phyloP scores from a whole-genome alignment of 2,113 vertebrate genomes.

The Onychostruthus taczanowskii region DNA sequence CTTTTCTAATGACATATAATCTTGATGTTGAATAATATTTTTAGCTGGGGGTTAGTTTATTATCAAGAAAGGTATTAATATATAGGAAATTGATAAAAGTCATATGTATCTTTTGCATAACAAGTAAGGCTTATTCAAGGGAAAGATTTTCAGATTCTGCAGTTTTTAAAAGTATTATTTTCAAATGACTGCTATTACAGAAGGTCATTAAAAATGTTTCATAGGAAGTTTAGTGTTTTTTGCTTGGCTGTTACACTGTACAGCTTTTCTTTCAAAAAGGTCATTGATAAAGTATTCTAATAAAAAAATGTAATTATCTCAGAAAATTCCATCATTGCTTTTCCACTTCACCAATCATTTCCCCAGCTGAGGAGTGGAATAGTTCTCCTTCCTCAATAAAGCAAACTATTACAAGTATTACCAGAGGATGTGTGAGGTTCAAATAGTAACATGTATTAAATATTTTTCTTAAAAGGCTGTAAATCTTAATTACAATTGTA shows the following conservation, averaged over 20 bases:
- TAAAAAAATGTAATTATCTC: constrained; percentile 29
- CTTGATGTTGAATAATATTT: background rate
- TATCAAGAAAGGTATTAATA: background rate
- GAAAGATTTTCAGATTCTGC: background rate
- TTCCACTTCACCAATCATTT: constrained; percentile 22
- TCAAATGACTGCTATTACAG: background rate
- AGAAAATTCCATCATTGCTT: constrained; percentile 37
- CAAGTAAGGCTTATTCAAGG: background rate
- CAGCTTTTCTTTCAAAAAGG: constrained; percentile 18
- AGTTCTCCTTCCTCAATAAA: constrained; percentile 23
- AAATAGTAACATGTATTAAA: background rate
- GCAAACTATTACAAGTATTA: background rate
- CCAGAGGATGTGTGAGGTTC: background rate
- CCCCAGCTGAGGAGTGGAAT: background rate
- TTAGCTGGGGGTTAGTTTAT: background rate
- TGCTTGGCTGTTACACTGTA: background rate
- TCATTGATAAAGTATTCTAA: constrained; percentile 13
- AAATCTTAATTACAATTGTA: background rate
- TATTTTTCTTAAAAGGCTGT: background rate
- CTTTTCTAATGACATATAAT: background rate
- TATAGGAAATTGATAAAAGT: background rate
- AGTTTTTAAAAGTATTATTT: background rate
- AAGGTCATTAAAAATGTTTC: background rate
- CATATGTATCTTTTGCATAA: background rate
- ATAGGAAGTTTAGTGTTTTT: background rate